Evolutionary conservation across 2,888 invertebrate genomes (phyloP).

Genomic region (Perdita meconis): DNA sequence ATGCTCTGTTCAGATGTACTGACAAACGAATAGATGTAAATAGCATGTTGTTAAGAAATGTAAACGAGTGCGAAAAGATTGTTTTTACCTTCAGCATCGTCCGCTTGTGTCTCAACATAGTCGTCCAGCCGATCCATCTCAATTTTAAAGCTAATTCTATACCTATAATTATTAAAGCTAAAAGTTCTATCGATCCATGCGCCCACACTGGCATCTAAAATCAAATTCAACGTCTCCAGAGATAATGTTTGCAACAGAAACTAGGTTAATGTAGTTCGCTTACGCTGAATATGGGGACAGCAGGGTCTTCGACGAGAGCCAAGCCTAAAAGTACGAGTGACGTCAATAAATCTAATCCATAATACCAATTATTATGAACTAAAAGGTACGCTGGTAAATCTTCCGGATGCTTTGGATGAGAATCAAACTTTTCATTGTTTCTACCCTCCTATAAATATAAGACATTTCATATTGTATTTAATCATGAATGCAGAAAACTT

Average conservation of each 20-base stretch:
- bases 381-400: slow-evolving; percentile 94
- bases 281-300: slow-evolving; percentile 90
- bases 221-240: slow-evolving; percentile 11
- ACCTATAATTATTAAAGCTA: slow-evolving; percentile 91
- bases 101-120: slow-evolving; percentile 93
- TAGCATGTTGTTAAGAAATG: too few species aligned
- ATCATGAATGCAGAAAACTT: neutral
- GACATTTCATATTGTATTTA: slow-evolving; percentile 9
- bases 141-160: slow-evolving; percentile 92
- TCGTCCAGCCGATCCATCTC: slow-evolving; percentile 93
- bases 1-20: slow-evolving; percentile 9
- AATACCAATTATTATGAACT: slow-evolving; percentile 95
- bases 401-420: slow-evolving; percentile 92
- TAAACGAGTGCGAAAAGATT: too few species aligned
- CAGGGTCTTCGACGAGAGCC: slow-evolving; percentile 93
- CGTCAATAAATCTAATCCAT: slow-evolving; percentile 91
- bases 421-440: slow-evolving; percentile 96
- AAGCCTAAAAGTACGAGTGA: slow-evolving; percentile 90
- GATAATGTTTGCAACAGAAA: neutral
- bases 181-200: slow-evolving; percentile 92
- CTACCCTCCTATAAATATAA: slow-evolving; percentile 89
- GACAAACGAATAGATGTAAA: slow-evolving; percentile 16
- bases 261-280: slow-evolving; percentile 50
- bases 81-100: slow-evolving; percentile 93
- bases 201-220: slow-evolving; percentile 90